Conservation (phyloP, 1,140 invertebrate species). For the Marisa cornuarietis region DNA sequence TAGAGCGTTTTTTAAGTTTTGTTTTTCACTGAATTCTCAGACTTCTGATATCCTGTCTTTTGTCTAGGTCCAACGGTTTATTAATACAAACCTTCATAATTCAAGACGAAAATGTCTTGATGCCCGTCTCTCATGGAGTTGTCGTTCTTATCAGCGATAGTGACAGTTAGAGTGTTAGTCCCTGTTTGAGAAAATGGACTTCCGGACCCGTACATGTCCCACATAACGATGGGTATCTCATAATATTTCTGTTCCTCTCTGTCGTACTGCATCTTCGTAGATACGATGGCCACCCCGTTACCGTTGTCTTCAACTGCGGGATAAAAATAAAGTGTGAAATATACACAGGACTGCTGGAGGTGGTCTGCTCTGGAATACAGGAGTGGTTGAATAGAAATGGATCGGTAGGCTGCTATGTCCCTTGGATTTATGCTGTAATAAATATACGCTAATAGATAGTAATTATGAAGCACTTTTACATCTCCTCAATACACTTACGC, state of each 20-base stretch:
- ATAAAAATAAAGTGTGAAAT: not conserved
- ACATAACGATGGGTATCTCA: slow-evolving; percentile 61
- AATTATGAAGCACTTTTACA: no score
- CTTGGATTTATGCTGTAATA: no score
- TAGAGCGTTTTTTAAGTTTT: no score
- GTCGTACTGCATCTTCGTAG: slow-evolving; percentile 76
- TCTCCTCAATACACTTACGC: no score
- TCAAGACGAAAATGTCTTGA: slow-evolving; percentile 97
- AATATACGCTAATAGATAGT: no score
- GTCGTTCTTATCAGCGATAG: slow-evolving; percentile 96
- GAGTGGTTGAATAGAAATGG: no score
- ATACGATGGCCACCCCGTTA: slow-evolving; percentile 42
- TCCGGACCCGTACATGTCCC: slow-evolving; percentile 53
- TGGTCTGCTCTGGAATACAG: no score
- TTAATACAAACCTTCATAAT: slow-evolving; percentile 78
- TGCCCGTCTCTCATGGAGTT: slow-evolving; percentile 96
- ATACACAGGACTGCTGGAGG: no score
- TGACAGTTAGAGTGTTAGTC: slow-evolving; percentile 93
- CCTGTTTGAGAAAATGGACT: slow-evolving; percentile 56
- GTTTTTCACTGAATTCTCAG: no score
- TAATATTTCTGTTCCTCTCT: slow-evolving; percentile 82
- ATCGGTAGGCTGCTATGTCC: no score
- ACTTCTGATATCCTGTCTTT: no score
- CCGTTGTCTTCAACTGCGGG: slow-evolving; percentile 42
- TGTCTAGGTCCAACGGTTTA: no score